Percentiles rank a stretch among this genome's conserved stretches.
Evolutionary conservation across 2,113 vertebrate genomes (phyloP).

Genomic region (Nesogale talazaci): DNA sequence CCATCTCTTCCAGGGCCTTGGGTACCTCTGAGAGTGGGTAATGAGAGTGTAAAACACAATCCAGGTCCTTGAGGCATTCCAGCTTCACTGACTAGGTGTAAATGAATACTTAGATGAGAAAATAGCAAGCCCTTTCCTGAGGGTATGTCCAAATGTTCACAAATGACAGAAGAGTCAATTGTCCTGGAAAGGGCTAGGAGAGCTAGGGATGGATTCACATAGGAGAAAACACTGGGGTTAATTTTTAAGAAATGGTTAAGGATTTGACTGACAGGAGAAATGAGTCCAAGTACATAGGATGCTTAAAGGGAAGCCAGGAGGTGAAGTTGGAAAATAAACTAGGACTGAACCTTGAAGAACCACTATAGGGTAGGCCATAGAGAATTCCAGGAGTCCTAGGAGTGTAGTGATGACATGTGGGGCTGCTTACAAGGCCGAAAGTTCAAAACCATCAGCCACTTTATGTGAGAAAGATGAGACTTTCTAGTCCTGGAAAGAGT

Average conservation of each 20-base stretch:
- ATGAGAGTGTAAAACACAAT: accelerated
- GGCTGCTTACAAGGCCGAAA: no score
- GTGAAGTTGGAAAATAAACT: not conserved
- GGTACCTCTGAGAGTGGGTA: not conserved
- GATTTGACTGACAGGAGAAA: not conserved
- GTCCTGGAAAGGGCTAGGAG: not conserved
- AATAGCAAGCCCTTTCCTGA: not conserved
- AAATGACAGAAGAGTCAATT: not conserved
- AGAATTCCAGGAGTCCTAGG: not conserved
- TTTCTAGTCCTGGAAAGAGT: no score
- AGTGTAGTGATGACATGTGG: no score
- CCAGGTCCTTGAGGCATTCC: not conserved
- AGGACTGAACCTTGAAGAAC: not conserved
- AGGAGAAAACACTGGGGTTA: not conserved
- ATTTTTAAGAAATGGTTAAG: not conserved
- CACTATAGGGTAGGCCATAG: not conserved
- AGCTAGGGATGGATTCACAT: not conserved
- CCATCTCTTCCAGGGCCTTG: not conserved
- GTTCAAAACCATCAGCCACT: no score
- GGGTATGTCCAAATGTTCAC: not conserved
- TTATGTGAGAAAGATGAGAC: no score
- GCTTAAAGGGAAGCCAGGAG: not conserved
- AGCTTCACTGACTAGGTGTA: not conserved
- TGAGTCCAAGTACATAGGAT: accelerated
- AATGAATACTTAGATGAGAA: not conserved